Percentiles rank a stretch among this genome's conserved stretches.
Conservation (phyloP, 2,113 vertebrate species). For the Periophthalmodon schlosseri region DNA sequence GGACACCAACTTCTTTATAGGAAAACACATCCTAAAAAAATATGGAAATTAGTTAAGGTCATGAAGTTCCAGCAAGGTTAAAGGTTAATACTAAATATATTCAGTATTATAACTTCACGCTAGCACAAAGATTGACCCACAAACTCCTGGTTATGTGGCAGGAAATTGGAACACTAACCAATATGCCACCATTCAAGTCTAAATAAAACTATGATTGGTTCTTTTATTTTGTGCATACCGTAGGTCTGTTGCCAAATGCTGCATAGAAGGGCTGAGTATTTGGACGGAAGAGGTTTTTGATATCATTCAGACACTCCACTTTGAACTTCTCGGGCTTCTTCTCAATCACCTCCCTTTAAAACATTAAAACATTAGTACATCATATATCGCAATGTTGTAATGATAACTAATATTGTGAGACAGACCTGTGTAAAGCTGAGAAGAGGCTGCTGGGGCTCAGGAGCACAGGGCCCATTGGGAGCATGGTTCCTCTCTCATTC, state of each 20-base stretch:
- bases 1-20: slow-evolving; percentile 96
- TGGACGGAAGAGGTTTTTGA: slow-evolving; percentile 92
- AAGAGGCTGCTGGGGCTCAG: slow-evolving; percentile 97
- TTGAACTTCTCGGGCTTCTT: slow-evolving; percentile 99
- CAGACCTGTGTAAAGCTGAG: slow-evolving; percentile 93
- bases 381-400: neutral
- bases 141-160: neutral
- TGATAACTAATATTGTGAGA: neutral
- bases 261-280: slow-evolving; percentile 94
- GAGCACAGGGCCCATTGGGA: slow-evolving; percentile 91
- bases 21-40: slow-evolving; percentile 89
- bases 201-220: neutral
- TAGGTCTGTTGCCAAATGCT: slow-evolving; percentile 94
- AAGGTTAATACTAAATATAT: too few species aligned
- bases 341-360: slow-evolving; percentile 92
- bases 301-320: slow-evolving; percentile 95
- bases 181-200: neutral
- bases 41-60: neutral
- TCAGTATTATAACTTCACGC: too few species aligned
- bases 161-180: neutral
- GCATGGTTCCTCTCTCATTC: slow-evolving; percentile 92
- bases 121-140: neutral
- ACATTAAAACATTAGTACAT: neutral
- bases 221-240: slow-evolving; percentile 71
- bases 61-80: too few species aligned